A percentile compares a stretch with the other conserved stretches of the same genome.
phyloP scores from a whole-genome alignment of 1,140 invertebrate species.

The Babylonia areolata region DNA sequence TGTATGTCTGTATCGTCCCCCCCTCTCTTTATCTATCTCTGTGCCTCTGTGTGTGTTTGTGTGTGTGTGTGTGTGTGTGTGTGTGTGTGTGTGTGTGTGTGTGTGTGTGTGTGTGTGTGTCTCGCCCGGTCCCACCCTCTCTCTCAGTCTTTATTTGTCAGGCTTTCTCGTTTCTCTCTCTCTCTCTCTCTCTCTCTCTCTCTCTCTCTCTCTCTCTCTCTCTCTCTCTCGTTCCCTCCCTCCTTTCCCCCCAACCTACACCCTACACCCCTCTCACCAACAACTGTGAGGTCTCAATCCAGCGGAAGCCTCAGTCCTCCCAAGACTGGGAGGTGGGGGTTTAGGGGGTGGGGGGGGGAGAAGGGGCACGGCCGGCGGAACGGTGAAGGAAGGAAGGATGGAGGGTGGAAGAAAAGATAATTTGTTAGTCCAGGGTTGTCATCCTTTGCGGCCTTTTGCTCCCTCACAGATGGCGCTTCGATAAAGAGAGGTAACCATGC shows the following conservation, averaged over 20 bases:
- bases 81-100: constrained; percentile 14
- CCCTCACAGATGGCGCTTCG: constrained; percentile 35
- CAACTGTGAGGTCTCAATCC: background rate
- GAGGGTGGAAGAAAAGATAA: background rate
- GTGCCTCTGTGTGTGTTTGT: constrained; percentile 13
- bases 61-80: constrained; percentile 17
- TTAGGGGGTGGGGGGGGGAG: no score
- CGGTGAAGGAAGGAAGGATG: no score
- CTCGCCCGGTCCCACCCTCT: no score
- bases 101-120: constrained; percentile 11
- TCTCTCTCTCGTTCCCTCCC: background rate
- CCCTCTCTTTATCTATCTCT: constrained; percentile 15
- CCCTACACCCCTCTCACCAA: background rate
- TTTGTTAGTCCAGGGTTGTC: constrained; percentile 4
- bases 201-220: constrained; percentile 13
- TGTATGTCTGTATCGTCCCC: background rate
- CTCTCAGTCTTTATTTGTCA: no score
- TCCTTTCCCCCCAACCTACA: background rate
- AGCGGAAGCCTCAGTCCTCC: no score
- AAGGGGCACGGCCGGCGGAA: no score
- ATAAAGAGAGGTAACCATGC: constrained; percentile 33
- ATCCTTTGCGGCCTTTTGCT: background rate
- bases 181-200: constrained; percentile 1
- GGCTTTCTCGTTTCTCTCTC: no score
- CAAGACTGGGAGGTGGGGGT: no score